Conservation (phyloP, 2,797 vertebrate genomes). For the Tadarida brasiliensis region DNA sequence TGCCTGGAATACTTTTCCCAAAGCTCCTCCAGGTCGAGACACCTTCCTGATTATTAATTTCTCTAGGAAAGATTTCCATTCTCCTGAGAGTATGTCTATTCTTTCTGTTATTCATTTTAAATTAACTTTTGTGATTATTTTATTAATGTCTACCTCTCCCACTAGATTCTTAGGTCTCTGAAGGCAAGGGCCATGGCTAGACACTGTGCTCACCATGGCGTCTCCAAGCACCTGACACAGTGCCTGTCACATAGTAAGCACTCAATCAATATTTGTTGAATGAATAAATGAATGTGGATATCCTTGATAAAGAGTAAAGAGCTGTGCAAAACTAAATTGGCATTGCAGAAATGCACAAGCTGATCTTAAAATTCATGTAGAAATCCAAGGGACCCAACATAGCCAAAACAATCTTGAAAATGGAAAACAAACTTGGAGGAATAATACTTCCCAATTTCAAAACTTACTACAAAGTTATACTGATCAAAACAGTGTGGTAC, state of each 20-base stretch:
- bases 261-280: slow-evolving; percentile 48
- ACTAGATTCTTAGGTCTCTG: slow-evolving; percentile 23
- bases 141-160: slow-evolving; percentile 46
- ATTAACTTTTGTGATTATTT: slow-evolving; percentile 59
- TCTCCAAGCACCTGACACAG: slow-evolving; percentile 13
- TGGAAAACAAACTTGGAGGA: slow-evolving; percentile 40
- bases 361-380: slow-evolving; percentile 29
- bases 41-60: slow-evolving; percentile 47
- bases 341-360: slow-evolving; percentile 45
- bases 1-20: background rate
- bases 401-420: slow-evolving; percentile 54
- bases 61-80: slow-evolving; percentile 38
- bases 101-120: slow-evolving; percentile 42
- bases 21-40: background rate
- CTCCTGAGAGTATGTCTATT: background rate
- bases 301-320: slow-evolving; percentile 53
- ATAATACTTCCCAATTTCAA: slow-evolving; percentile 50
- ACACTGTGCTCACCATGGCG: background rate
- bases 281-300: slow-evolving; percentile 28
- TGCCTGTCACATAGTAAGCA: background rate
- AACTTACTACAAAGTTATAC: slow-evolving; percentile 49
- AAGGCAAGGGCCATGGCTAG: background rate
- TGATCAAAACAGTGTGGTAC: background rate
- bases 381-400: background rate
- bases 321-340: slow-evolving; percentile 34